Base-by-base conservation (phyloP, 2,797 vertebrate species). In the Brotula barbata region DNA sequence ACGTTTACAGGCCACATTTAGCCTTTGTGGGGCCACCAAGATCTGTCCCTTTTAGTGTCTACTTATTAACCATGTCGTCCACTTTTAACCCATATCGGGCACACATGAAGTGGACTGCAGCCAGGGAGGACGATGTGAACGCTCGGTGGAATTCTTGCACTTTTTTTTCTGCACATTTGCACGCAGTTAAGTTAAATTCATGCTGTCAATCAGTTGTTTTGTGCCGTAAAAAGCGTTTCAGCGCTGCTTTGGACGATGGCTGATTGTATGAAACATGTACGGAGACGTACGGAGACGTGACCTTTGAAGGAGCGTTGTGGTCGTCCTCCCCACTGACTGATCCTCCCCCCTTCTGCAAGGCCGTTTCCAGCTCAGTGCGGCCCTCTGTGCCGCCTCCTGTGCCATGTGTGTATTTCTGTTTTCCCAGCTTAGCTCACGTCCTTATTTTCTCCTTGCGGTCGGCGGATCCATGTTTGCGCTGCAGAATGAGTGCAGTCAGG, bases 361-460 rank as follows among this genome's bases (percentile, higher is more conserved):
- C 42, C 21, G 1, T 12, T 72, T 73, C 79, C 83, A 81, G 56
- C 54, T 54, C 25, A 25, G 49, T 57, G 65, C 60, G 75, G 48
- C 62, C 47, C n/a, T 42, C n/a, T n/a, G n/a, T n/a, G n/a, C n/a
- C n/a, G n/a, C n/a, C n/a, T n/a, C n/a, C 64, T 64, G 58, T 75
- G 69, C 75, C 78, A 57, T 86, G 77, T 84, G 81, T 88, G 79
- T 77, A 77, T 82, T 77, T 64, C 79, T 82, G 59, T 79, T 82
- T 83, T 78, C 75, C 77, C 78, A 40, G 65, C 68, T 42, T 67
- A 12, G 72, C 64, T 69, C 69, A 71, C 70, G 52, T 77, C 83
- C 75, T 88, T 85, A 88, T 89, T 90, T 88, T 82, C 68, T 77
- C 78, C 64, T 74, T 88, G 86, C 65, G 86, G 89, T 87, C 21